Base-by-base conservation (phyloP, 2,888 invertebrate genomes). In the Nomada flava region DNA sequence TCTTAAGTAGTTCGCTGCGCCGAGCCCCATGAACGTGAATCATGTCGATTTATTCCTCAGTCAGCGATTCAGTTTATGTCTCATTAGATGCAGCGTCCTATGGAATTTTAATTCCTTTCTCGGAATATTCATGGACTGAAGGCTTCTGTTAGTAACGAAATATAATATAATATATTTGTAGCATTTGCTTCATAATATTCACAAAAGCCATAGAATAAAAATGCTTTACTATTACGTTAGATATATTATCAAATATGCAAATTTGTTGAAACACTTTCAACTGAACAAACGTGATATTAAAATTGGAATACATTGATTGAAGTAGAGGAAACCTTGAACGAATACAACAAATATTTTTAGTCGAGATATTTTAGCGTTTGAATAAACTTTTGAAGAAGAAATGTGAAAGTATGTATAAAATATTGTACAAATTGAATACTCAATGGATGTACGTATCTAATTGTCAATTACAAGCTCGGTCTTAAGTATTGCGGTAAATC, bases 21-120 rank as follows among this genome's bases (percentile, higher is more conserved):
- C 57, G 57, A 73, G 50, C 20, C 52, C 52, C n/a, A 42, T 72
- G 62, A 52, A 73, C 73, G 59, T 53, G 73, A 77, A 72, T 73
- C 47, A 23, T 44, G 26, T 0, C 18, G 20, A 52, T 77, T 52
- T 60, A 60, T 26, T 26, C 42, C 65, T 29, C 9, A 63, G 52
- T 65, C 44, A 20, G 26, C 36, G 60, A 23, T 15, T 60, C 57
- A 20, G 15, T 65, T 77, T 59, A 60, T 47, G 44, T 55, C 36
- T 44, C 70, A 26, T 65, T 65, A 42, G 47, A 47, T 47, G 15
- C 47, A 47, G 47, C 11, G 2, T 15, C 47, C 47, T n/a, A 47
- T 44, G 20, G 60, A 68, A 44, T 68, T 62, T 75, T 62, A 62
- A 60, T 47, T 62, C 53, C 36, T n/a, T 44, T 62, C n/a, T 50